Evolutionary conservation across 2,113 vertebrate genomes (phyloP).

Genomic region (Ctenomys sociabilis): DNA sequence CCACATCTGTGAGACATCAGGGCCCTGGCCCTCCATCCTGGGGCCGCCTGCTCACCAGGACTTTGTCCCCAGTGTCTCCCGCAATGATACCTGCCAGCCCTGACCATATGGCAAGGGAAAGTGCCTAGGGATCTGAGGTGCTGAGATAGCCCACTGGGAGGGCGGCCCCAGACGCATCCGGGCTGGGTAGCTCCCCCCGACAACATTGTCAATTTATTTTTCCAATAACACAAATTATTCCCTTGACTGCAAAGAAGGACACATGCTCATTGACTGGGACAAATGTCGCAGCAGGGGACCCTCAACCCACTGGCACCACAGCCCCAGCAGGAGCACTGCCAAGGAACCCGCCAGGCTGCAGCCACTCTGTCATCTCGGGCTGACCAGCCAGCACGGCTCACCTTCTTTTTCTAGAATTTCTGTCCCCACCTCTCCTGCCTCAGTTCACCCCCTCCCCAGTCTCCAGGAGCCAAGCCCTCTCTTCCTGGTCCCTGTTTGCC

Average conservation of each 20-base stretch:
- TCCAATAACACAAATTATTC: not conserved
- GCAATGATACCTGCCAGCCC: not conserved
- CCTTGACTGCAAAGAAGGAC: not conserved
- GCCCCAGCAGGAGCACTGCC: accelerated
- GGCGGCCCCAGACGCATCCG: too few relatives aligned
- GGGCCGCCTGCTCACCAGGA: not conserved
- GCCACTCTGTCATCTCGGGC: not conserved
- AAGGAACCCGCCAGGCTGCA: not conserved
- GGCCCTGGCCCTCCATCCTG: accelerated
- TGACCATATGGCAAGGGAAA: not conserved
- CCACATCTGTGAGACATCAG: not conserved
- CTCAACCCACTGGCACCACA: accelerated
- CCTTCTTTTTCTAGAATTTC: not conserved
- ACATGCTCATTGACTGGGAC: accelerated
- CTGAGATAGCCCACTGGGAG: too few relatives aligned
- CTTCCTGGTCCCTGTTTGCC: accelerated
- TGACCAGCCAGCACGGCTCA: not conserved
- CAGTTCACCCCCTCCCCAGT: not conserved
- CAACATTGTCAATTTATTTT: not conserved
- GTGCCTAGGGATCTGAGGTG: accelerated
- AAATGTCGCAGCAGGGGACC: too few relatives aligned
- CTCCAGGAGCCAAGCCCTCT: too few relatives aligned
- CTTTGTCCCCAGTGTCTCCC: not conserved
- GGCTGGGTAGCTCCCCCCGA: not conserved
- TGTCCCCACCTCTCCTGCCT: not conserved